Evolutionary conservation across 2,888 invertebrate genomes (phyloP).

Genomic region (Automeris io): DNA sequence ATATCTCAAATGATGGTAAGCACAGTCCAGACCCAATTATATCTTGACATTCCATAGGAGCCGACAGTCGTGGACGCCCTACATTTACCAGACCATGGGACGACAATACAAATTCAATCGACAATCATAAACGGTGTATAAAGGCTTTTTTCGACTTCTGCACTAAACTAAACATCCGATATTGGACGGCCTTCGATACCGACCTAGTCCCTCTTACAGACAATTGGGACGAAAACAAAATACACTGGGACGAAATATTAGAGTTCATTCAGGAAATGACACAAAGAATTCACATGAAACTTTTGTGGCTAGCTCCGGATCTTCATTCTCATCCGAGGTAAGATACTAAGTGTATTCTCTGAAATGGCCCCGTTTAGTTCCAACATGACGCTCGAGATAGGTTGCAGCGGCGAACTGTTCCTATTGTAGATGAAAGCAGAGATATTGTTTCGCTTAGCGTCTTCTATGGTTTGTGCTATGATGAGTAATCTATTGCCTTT

Average conservation of each 20-base stretch:
- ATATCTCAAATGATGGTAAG: background rate
- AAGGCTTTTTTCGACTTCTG: slow-evolving; percentile 80
- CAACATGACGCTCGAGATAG: no score
- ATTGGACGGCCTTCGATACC: slow-evolving; percentile 80
- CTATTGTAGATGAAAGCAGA: no score
- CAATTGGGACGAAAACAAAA: slow-evolving; percentile 71
- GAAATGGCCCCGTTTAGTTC: background rate
- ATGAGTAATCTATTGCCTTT: no score
- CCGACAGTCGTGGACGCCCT: slow-evolving; percentile 59
- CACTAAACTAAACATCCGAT: slow-evolving; percentile 77
- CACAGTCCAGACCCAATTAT: background rate
- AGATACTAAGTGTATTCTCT: slow-evolving; percentile 5
- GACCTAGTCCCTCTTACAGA: slow-evolving; percentile 77
- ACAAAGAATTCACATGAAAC: slow-evolving; percentile 73
- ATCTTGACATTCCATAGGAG: slow-evolving; percentile 25
- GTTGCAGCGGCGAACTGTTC: no score
- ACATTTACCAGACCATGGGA: slow-evolving; percentile 73
- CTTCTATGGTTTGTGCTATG: no score
- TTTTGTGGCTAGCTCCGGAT: slow-evolving; percentile 80
- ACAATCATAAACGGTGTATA: slow-evolving; percentile 76
- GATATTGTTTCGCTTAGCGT: no score
- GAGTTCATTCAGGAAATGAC: slow-evolving; percentile 75
- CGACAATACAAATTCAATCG: slow-evolving; percentile 72
- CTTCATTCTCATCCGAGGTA: slow-evolving; percentile 78
- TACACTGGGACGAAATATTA: slow-evolving; percentile 75